Percentiles rank a stretch among this genome's conserved stretches.
Conservation (phyloP, 1,140 invertebrate genomes). For the Macrotrachela quadricornifera region DNA sequence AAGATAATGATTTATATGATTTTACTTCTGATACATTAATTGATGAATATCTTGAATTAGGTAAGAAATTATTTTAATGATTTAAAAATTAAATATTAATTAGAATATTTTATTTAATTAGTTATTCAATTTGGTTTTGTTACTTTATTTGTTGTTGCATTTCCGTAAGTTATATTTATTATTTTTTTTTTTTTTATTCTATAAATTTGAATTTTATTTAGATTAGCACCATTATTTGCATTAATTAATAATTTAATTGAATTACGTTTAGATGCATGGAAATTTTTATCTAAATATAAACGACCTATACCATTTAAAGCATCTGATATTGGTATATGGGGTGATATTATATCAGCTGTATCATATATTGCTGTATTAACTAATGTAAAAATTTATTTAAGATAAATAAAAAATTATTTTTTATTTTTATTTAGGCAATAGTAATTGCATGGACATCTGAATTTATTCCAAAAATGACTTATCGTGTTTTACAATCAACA, state of each 20-base stretch:
- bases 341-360: conserved; percentile 1
- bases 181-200: no score
- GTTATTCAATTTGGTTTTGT: neutral
- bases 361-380: conserved; percentile 6
- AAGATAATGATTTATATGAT: no score
- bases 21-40: no score
- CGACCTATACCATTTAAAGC: conserved; percentile 62
- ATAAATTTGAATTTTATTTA: conserved; percentile 34
- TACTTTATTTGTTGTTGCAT: neutral
- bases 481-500: neutral
- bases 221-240: conserved; percentile 55
- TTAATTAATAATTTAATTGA: conserved; percentile 60
- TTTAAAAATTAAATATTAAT: no score
- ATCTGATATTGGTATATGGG: conserved; percentile 53
- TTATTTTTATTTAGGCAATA: conserved; percentile 3
- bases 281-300: conserved; percentile 51
- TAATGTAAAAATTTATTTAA: neutral
- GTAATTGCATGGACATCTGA: conserved; percentile 10
- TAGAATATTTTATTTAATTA: neutral
- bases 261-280: conserved; percentile 56
- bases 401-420: no score
- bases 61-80: no score
- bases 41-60: no score
- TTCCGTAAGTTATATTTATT: neutral
- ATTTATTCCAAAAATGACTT: conserved; percentile 8